A percentile compares a stretch with the other conserved stretches of the same genome.
These are phyloP conservation scores for Lydus trimaculatus DNA, from an alignment of 2,888 invertebrate genomes.

Conservation along the genomic window DNA sequence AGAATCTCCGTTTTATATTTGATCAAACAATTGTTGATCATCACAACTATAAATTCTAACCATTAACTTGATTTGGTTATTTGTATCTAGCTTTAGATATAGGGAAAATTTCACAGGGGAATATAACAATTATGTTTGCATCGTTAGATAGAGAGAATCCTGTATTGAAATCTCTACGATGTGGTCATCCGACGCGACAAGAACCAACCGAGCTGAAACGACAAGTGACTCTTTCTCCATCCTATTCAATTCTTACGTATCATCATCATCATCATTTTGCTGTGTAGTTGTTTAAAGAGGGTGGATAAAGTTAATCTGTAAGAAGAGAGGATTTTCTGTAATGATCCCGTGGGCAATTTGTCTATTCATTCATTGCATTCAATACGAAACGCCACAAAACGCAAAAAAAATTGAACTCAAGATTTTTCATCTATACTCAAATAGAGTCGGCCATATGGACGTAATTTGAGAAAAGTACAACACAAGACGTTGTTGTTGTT, in stretches of 20 bases:
- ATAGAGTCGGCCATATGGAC: background rate
- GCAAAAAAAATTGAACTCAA: background rate
- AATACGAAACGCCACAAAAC: background rate
- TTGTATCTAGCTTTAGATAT: slow-evolving; percentile 29
- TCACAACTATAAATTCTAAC: slow-evolving; percentile 37
- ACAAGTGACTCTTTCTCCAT: slow-evolving; percentile 15
- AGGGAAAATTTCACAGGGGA: slow-evolving; percentile 48
- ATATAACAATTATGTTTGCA: slow-evolving; percentile 60
- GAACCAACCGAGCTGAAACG: slow-evolving; percentile 40
- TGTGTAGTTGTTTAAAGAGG: background rate
- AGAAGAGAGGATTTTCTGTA: background rate
- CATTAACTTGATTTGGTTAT: slow-evolving; percentile 40
- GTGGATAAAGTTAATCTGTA: slow-evolving; percentile 7
- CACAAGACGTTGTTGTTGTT: background rate
- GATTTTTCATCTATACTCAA: background rate
- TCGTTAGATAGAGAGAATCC: slow-evolving; percentile 60
- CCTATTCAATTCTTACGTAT: background rate
- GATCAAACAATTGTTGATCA: slow-evolving; percentile 51
- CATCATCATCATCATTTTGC: background rate
- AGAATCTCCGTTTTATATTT: slow-evolving; percentile 13
- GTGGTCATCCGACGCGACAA: slow-evolving; percentile 53
- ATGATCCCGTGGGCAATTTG: background rate
- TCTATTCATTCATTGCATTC: background rate
- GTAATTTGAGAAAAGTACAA: background rate
- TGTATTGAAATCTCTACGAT: slow-evolving; percentile 52